Percentiles rank a stretch among this genome's conserved stretches.
Conservation (phyloP, 2,888 invertebrate species). For the Ellobium chinense region DNA sequence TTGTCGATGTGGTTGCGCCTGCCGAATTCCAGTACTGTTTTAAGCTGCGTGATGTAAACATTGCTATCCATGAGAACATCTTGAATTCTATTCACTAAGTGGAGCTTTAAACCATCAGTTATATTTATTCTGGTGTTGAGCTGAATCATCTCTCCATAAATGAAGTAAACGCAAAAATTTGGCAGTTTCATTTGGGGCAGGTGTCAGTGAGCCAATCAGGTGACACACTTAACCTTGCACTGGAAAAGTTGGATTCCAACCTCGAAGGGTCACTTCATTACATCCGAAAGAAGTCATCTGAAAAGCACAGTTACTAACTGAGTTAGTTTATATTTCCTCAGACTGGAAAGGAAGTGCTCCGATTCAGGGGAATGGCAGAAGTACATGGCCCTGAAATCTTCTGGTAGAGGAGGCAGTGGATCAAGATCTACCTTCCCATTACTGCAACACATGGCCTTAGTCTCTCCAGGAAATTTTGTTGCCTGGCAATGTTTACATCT, state of each 20-base stretch:
- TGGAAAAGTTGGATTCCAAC: neutral
- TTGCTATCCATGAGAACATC: too few species aligned
- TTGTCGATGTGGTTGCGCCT: too few species aligned
- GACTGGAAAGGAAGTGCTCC: neutral
- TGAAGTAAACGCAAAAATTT: neutral
- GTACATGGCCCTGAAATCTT: neutral
- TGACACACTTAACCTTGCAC: neutral
- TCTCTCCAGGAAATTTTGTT: neutral
- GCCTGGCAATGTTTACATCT: neutral
- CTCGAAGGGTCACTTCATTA: neutral
- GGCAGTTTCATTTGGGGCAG: neutral
- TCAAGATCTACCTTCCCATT: conserved; percentile 2
- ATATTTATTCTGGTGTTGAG: too few species aligned
- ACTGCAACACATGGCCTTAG: neutral
- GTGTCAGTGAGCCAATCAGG: neutral
- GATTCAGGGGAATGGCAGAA: neutral
- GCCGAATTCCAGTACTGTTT: too few species aligned
- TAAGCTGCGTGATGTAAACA: too few species aligned
- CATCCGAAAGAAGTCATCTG: neutral
- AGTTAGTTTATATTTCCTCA: neutral
- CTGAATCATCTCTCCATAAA: too few species aligned
- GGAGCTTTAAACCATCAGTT: too few species aligned
- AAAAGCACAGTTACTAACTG: neutral
- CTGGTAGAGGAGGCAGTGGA: conserved; percentile 1
- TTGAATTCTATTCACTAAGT: too few species aligned